Conservation (phyloP, 2,888 invertebrate genomes). For the Mimas tiliae region DNA sequence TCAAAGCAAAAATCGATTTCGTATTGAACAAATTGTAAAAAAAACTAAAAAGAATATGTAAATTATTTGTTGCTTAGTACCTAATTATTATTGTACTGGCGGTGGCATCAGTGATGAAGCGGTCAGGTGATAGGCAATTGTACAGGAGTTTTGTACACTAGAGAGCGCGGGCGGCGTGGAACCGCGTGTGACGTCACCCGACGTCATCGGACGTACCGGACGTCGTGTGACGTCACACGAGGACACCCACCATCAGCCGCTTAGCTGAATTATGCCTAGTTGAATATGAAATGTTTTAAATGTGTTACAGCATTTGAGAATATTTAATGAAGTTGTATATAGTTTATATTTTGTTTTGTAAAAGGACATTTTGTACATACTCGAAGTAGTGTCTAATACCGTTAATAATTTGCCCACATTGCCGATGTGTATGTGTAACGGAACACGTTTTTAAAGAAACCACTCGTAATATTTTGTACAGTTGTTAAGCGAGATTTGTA, state of each 20-base stretch:
- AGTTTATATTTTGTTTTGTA: slow-evolving; percentile 84
- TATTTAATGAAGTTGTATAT: slow-evolving; percentile 85
- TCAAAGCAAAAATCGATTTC: slow-evolving; percentile 42
- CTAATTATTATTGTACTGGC: slow-evolving; percentile 56
- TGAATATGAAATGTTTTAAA: slow-evolving; percentile 83
- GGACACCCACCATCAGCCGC: slow-evolving; percentile 47
- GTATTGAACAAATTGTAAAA: slow-evolving; percentile 57
- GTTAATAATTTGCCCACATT: slow-evolving; percentile 74
- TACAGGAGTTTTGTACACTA: slow-evolving; percentile 58
- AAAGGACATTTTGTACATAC: slow-evolving; percentile 78
- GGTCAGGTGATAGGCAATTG: slow-evolving; percentile 62
- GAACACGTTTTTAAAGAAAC: slow-evolving; percentile 78
- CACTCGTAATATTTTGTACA: slow-evolving; percentile 83
- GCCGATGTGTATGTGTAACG: slow-evolving; percentile 58
- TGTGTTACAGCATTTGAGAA: slow-evolving; percentile 85
- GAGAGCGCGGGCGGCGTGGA: neutral
- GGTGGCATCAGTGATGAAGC: slow-evolving; percentile 37
- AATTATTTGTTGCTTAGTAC: slow-evolving; percentile 71
- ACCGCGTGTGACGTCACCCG: neutral
- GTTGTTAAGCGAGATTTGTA: slow-evolving; percentile 82
- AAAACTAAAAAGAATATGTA: slow-evolving; percentile 51
- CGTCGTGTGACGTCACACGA: neutral
- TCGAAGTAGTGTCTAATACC: slow-evolving; percentile 59
- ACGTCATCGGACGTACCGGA: neutral
- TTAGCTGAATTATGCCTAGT: slow-evolving; percentile 79